phyloP scores from a whole-genome alignment of 1,140 invertebrate species.

The Adoxophyes honmai region DNA sequence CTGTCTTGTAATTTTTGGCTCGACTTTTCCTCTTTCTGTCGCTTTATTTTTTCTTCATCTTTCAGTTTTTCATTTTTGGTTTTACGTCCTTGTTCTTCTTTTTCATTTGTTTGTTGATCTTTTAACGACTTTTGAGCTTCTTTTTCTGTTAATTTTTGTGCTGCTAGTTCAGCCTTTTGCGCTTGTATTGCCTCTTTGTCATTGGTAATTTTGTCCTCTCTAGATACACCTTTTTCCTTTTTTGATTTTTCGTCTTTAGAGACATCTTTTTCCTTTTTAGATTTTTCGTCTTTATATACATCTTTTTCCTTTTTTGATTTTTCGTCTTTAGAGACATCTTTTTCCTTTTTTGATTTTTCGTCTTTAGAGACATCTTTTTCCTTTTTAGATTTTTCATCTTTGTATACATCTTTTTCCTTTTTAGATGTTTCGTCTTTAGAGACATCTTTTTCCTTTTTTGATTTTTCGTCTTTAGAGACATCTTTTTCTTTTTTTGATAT shows the following conservation, averaged over 20 bases:
- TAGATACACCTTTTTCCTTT: neutral
- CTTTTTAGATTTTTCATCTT: no score
- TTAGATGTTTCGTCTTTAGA: neutral
- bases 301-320: neutral
- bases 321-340: slow-evolving; percentile 17
- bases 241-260: slow-evolving; percentile 4
- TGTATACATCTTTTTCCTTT: neutral
- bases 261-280: slow-evolving; percentile 18
- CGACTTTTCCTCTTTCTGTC: neutral
- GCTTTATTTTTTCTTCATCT: slow-evolving; percentile 18
- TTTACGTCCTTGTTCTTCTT: neutral
- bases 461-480: no score
- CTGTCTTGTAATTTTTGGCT: no score
- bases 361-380: no score
- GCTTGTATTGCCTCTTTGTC: slow-evolving; percentile 18
- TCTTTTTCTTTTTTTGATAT: neutral
- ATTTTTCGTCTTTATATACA: neutral
- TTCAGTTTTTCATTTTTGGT: slow-evolving; percentile 7
- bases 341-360: slow-evolving; percentile 18
- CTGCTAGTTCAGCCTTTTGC: neutral
- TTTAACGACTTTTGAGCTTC: neutral
- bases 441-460: no score
- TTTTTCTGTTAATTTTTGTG: neutral
- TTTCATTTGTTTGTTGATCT: neutral
- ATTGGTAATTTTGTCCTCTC: neutral